Evolutionary conservation across 2,797 vertebrate genomes (phyloP).

Genomic region (Todus mexicanus): DNA sequence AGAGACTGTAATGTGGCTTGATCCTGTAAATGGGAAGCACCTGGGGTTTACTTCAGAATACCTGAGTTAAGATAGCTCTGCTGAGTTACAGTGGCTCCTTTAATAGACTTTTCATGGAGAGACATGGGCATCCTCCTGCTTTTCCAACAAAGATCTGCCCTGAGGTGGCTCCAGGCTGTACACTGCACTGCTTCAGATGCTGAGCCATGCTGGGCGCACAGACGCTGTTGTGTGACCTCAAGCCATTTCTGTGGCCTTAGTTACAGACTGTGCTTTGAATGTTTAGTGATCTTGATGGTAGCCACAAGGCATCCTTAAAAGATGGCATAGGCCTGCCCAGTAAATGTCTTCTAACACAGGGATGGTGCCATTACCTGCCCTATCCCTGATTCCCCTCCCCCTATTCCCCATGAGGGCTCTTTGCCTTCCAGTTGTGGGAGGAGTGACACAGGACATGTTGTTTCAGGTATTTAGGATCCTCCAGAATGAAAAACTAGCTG

Average conservation of each 20-base stretch:
- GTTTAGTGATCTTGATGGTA: not conserved
- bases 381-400: not conserved
- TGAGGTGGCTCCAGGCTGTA: not conserved
- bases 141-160: not conserved
- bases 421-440: not conserved
- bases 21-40: not conserved
- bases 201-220: not conserved
- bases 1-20: no score
- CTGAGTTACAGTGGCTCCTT: not conserved
- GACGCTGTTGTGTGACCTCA: not conserved
- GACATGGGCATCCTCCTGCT: not conserved
- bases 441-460: fast-evolving
- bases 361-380: fast-evolving
- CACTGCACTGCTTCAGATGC: fast-evolving
- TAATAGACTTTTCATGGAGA: not conserved
- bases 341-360: not conserved
- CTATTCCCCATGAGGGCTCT: not conserved
- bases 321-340: not conserved
- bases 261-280: not conserved
- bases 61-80: not conserved
- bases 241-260: not conserved
- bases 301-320: not conserved
- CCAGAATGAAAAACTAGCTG: not conserved
- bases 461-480: not conserved
- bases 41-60: not conserved